Conservation (phyloP, 2,888 invertebrate genomes). For the Lycia hirtaria region DNA sequence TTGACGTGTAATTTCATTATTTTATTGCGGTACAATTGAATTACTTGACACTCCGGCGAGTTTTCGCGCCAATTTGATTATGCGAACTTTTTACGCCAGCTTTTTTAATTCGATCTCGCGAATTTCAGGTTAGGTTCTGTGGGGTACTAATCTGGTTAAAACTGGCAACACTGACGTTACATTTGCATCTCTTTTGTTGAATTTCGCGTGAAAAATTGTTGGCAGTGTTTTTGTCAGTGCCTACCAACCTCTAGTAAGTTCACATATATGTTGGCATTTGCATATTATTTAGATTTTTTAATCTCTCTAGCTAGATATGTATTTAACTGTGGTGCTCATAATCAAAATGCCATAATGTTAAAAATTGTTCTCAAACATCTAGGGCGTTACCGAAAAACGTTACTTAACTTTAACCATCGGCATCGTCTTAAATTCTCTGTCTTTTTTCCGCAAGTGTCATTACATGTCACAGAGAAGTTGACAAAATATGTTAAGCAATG, state of each 20-base stretch:
- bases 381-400: no score
- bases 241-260: background rate
- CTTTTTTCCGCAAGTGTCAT: no score
- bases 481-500: no score
- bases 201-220: background rate
- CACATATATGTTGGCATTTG: no score
- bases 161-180: constrained; percentile 9
- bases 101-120: constrained; percentile 36
- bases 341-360: no score
- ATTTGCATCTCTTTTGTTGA: constrained; percentile 10
- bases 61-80: constrained; percentile 59
- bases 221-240: background rate
- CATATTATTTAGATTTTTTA: no score
- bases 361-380: no score
- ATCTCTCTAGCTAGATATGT: no score
- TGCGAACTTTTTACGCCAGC: constrained; percentile 38
- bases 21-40: constrained; percentile 74
- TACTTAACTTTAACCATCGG: no score
- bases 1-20: constrained; percentile 79
- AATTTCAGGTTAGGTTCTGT: constrained; percentile 28
- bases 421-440: no score
- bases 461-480: no score
- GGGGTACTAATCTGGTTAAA: constrained; percentile 24
- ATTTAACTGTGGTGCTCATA: no score
- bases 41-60: constrained; percentile 60